Percentiles rank a stretch among this genome's conserved stretches.
phyloP scores from a whole-genome alignment of 2,888 invertebrate genomes.

The Oligia fasciuncula region DNA sequence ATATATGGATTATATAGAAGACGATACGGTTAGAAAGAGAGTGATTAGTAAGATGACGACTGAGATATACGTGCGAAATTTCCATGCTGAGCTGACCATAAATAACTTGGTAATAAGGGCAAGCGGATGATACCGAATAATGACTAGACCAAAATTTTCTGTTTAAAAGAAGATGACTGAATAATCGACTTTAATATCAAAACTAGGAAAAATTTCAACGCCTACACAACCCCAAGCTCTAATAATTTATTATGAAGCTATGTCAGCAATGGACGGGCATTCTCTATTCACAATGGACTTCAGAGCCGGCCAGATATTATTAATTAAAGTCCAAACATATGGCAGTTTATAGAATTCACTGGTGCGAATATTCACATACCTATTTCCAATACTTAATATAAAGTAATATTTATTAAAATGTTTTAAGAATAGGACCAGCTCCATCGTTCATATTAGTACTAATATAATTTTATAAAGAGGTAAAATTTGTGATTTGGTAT shows the following conservation, averaged over 20 bases:
- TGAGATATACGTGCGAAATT: background rate
- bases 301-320: constrained; percentile 5
- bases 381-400: background rate
- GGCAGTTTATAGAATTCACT: background rate
- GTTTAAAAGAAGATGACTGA: no score
- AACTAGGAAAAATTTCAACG: background rate
- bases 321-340: constrained; percentile 13
- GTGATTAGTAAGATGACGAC: background rate
- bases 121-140: no score
- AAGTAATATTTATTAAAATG: background rate
- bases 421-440: background rate
- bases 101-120: background rate
- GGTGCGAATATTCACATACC: background rate
- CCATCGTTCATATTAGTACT: background rate
- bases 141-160: no score
- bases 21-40: no score
- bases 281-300: constrained; percentile 7
- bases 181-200: background rate
- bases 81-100: no score
- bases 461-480: no score
- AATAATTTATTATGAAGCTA: constrained; percentile 12
- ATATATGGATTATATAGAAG: no score
- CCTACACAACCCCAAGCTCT: background rate
- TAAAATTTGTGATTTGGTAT: no score
- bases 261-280: constrained; percentile 1